Conservation (phyloP, 2,113 vertebrate genomes). For the Danionella cerebrum region DNA sequence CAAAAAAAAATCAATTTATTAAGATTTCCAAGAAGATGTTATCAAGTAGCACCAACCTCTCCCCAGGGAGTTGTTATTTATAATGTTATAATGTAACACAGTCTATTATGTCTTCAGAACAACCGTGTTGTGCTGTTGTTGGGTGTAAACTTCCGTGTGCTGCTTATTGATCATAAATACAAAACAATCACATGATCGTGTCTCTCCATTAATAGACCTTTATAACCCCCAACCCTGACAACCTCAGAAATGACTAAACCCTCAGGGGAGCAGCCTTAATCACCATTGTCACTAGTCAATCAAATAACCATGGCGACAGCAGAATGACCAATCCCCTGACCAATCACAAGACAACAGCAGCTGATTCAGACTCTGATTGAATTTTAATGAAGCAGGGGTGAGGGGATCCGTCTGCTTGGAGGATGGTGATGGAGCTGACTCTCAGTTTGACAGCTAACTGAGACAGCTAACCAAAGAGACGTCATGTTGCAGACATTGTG, state of each 20-base stretch:
- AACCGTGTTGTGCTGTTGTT: no score
- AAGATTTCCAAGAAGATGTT: no score
- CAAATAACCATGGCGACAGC: conserved; percentile 26
- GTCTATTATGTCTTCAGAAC: no score
- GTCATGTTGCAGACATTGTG: neutral
- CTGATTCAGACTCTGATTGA: neutral
- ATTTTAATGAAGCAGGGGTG: conserved; percentile 14
- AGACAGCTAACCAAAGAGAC: neutral
- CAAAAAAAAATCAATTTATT: no score
- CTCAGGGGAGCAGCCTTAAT: neutral
- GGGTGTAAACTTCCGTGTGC: no score
- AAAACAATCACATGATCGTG: no score
- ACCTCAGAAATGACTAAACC: neutral
- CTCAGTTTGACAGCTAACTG: neutral
- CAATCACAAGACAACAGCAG: neutral
- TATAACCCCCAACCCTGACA: neutral
- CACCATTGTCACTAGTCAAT: conserved; percentile 10
- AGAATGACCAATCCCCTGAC: no score
- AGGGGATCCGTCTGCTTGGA: neutral
- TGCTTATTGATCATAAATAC: no score
- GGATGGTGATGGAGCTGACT: neutral
- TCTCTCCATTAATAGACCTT: conserved; percentile 11
- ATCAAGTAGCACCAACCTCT: no score
- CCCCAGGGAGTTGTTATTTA: no score
- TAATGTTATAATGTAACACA: no score